A percentile compares a stretch with the other conserved stretches of the same genome.
phyloP scores from a whole-genome alignment of 23 tunicate species.

The Halocynthia aurantium region DNA sequence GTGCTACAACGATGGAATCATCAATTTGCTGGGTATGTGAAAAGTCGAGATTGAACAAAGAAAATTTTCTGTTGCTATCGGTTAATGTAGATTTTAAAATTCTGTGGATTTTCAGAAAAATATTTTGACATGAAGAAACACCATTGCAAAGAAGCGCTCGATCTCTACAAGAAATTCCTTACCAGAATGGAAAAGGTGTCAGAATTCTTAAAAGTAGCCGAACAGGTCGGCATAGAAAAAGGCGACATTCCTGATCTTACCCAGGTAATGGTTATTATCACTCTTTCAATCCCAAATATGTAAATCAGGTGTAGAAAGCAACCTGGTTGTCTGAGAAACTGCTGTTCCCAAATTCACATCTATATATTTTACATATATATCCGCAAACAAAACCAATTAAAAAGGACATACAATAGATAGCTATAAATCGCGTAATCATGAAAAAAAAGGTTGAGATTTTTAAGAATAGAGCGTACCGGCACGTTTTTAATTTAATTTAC shows the following conservation, averaged over 20 bases:
- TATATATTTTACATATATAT: no score
- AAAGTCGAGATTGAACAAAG: background rate
- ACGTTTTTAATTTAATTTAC: no score
- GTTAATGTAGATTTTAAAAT: background rate
- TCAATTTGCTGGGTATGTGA: constrained; percentile 49
- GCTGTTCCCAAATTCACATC: no score
- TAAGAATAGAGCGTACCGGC: no score
- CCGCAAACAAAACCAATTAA: no score
- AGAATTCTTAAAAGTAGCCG: constrained; percentile 92
- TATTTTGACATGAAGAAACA: constrained; percentile 96
- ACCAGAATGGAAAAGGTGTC: constrained; percentile 91
- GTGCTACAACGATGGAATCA: constrained; percentile 97
- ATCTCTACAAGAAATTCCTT: constrained; percentile 84
- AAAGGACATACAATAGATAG: no score
- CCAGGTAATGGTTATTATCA: constrained; percentile 17
- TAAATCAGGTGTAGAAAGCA: background rate
- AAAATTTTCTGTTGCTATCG: background rate
- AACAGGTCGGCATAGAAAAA: constrained; percentile 97
- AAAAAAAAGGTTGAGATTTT: no score
- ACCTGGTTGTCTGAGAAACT: no score
- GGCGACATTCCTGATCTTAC: constrained; percentile 99
- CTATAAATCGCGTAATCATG: no score
- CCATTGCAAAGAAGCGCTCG: constrained; percentile 93
- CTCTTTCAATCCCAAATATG: background rate
- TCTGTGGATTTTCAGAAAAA: constrained; percentile 37